A percentile compares a stretch with the other conserved stretches of the same genome.
Conservation (phyloP, 2,797 vertebrate species). For the Galagoides demidoff region DNA sequence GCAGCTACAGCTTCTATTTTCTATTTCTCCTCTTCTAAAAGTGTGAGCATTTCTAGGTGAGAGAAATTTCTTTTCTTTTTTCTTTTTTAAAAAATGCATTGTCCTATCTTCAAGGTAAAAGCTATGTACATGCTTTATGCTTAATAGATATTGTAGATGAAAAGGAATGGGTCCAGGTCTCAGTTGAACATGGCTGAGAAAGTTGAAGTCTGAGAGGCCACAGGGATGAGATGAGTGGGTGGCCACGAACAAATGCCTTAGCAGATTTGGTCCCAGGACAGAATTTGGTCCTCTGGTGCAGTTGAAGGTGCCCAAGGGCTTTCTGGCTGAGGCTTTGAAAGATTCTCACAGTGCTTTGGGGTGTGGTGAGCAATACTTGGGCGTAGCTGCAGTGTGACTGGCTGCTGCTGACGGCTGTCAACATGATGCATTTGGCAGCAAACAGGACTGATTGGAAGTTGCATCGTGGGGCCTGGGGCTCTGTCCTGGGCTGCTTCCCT, state of each 20-base stretch:
- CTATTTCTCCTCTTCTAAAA: background rate
- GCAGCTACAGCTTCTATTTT: background rate
- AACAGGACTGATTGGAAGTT: background rate
- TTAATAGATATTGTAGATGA: background rate
- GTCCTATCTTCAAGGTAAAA: background rate
- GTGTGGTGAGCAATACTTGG: background rate
- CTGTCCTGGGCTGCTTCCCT: background rate
- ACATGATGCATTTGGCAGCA: background rate
- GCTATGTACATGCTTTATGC: background rate
- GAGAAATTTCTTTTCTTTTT: too few relatives aligned
- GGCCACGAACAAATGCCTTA: background rate
- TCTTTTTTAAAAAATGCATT: too few relatives aligned
- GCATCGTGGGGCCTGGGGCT: background rate
- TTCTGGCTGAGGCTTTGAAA: background rate
- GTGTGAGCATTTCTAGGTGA: background rate
- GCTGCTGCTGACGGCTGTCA: background rate
- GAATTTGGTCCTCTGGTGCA: background rate
- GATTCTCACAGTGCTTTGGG: too few relatives aligned
- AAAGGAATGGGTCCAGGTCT: background rate
- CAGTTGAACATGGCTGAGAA: background rate
- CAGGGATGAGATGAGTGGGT: background rate
- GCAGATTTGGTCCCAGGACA: background rate
- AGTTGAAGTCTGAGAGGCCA: background rate
- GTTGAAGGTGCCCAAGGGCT: too few relatives aligned
- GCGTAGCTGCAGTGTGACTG: background rate